Evolutionary conservation across 2,797 vertebrate genomes (phyloP).

Genomic region (Erithacus rubecula): DNA sequence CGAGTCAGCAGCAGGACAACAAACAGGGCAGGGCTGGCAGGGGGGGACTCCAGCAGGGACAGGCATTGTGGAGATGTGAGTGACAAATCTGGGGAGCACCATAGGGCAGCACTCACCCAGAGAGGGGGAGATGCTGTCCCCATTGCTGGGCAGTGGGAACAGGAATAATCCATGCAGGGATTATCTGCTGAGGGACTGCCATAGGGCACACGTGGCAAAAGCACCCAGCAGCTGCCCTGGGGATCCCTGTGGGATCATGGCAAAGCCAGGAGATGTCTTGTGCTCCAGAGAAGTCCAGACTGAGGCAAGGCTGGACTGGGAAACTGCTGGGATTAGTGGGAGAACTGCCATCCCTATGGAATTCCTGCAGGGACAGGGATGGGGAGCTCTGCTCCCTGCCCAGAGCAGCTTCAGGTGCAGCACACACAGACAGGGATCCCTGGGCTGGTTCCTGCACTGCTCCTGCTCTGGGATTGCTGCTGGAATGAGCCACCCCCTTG

Average conservation of each 20-base stretch:
- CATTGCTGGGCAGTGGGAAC: background rate
- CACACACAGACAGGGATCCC: background rate
- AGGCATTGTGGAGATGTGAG: background rate
- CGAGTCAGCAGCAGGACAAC: background rate
- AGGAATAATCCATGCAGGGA: background rate
- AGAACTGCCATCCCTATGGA: background rate
- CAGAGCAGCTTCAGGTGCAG: background rate
- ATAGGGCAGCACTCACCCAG: accelerated
- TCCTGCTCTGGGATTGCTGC: background rate
- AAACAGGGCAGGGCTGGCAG: background rate
- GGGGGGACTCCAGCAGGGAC: background rate
- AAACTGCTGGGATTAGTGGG: background rate
- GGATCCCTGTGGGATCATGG: background rate
- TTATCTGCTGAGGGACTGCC: background rate
- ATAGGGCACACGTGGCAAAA: background rate
- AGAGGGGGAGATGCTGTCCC: background rate
- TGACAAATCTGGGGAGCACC: background rate
- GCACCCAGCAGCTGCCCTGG: background rate
- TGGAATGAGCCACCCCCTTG: background rate
- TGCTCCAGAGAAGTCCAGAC: background rate
- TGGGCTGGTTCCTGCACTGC: background rate
- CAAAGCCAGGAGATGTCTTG: background rate
- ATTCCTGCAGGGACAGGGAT: background rate
- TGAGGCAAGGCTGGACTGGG: background rate
- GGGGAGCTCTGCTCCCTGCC: background rate